Conservation (phyloP, 1,140 invertebrate genomes). For the Leptinotarsa undecemlineata region DNA sequence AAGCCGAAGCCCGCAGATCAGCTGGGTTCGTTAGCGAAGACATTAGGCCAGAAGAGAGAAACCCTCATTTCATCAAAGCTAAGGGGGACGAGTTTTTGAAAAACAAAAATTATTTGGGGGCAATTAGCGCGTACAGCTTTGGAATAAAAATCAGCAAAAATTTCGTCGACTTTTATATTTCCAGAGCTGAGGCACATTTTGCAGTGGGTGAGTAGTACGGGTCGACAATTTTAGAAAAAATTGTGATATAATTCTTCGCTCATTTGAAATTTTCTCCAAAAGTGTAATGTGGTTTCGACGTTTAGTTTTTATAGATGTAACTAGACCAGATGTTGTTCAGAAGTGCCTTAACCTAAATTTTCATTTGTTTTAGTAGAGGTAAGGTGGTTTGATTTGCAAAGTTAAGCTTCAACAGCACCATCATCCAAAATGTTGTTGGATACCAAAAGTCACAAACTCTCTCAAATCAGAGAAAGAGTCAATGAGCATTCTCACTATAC, state of each 20-base stretch:
- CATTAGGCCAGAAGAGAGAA: slow-evolving; percentile 78
- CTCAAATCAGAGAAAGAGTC: too few relatives aligned
- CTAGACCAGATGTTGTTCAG: too few relatives aligned
- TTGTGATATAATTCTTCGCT: background rate
- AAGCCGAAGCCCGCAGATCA: slow-evolving; percentile 71
- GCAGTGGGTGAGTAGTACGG: slow-evolving; percentile 63
- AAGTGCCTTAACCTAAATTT: too few relatives aligned
- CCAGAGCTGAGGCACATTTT: slow-evolving; percentile 77
- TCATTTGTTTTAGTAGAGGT: too few relatives aligned
- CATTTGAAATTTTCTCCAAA: background rate
- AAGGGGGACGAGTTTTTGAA: slow-evolving; percentile 82
- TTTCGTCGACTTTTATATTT: slow-evolving; percentile 73
- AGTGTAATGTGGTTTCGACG: too few relatives aligned
- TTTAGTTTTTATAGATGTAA: too few relatives aligned
- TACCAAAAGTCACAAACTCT: too few relatives aligned
- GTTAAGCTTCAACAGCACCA: too few relatives aligned
- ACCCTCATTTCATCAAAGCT: slow-evolving; percentile 79
- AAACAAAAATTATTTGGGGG: slow-evolving; percentile 74
- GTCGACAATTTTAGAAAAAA: background rate
- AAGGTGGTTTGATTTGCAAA: too few relatives aligned
- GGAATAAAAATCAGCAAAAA: slow-evolving; percentile 76
- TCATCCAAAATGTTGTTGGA: too few relatives aligned
- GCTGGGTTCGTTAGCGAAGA: slow-evolving; percentile 76
- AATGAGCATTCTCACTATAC: too few relatives aligned
- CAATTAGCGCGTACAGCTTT: slow-evolving; percentile 79